Conservation (phyloP, 2,113 vertebrate genomes). For the Corydoras sp. region DNA sequence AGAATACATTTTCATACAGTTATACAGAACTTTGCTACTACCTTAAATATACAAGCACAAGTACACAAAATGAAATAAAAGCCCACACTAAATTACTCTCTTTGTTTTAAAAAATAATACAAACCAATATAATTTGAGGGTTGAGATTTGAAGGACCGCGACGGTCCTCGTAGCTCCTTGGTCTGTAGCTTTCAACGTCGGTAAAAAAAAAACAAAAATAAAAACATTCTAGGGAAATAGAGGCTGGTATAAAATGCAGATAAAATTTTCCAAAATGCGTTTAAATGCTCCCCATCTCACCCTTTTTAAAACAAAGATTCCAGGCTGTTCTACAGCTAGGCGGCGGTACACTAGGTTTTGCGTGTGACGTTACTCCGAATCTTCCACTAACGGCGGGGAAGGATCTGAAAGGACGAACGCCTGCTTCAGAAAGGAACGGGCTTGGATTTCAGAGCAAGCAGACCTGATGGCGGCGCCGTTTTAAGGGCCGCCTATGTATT, state of each 20-base stretch:
- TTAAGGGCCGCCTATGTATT: background rate
- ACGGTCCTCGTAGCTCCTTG: slow-evolving; percentile 85
- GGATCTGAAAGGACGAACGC: slow-evolving; percentile 3
- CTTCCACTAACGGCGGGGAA: slow-evolving; percentile 20
- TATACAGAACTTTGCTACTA: slow-evolving; percentile 80
- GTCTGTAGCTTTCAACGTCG: slow-evolving; percentile 86
- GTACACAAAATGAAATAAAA: slow-evolving; percentile 73
- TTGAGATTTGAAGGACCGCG: slow-evolving; percentile 72
- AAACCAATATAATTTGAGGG: slow-evolving; percentile 67
- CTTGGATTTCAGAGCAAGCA: slow-evolving; percentile 16
- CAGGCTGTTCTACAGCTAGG: slow-evolving; percentile 28
- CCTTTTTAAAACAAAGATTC: slow-evolving; percentile 45
- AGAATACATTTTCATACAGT: slow-evolving; percentile 80
- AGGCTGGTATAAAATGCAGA: slow-evolving; percentile 77
- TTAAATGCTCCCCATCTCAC: slow-evolving; percentile 57
- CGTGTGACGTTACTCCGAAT: slow-evolving; percentile 20
- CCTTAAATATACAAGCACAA: slow-evolving; percentile 84
- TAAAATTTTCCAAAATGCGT: slow-evolving; percentile 55
- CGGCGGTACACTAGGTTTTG: slow-evolving; percentile 20
- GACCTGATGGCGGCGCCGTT: slow-evolving; percentile 7
- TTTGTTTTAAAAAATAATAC: slow-evolving; percentile 56
- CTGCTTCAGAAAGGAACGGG: slow-evolving; percentile 14
- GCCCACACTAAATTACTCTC: slow-evolving; percentile 73
- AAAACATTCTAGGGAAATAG: slow-evolving; percentile 75
- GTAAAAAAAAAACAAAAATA: slow-evolving; percentile 71